Evolutionary conservation across 2,113 vertebrate genomes (phyloP).

Genomic region (Toxostoma redivivum): DNA sequence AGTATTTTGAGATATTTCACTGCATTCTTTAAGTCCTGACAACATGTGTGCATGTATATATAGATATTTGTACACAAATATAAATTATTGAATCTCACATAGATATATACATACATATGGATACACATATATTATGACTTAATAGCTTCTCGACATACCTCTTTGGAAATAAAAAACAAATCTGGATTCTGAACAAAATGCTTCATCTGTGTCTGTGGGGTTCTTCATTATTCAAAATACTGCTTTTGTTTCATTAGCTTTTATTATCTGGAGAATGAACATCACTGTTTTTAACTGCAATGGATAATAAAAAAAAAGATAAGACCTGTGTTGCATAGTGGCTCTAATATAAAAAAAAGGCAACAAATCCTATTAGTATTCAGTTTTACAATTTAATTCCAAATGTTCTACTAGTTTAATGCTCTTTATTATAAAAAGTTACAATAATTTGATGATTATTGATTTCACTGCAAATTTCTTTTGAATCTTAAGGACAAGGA

Average conservation of each 20-base stretch:
- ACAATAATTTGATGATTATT: not conserved
- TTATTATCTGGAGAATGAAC: not conserved
- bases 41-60: not conserved
- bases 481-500: not conserved
- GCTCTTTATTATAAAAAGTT: not conserved
- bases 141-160: not conserved
- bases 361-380: not conserved
- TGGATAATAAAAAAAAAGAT: not conserved
- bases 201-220: not conserved
- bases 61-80: not conserved
- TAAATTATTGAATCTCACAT: not conserved
- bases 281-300: not conserved
- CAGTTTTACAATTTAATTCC: not conserved
- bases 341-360: not conserved
- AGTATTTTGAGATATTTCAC: not conserved
- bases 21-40: not conserved
- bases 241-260: not conserved
- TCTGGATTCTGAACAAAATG: not conserved
- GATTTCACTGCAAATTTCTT: not conserved
- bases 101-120: not conserved
- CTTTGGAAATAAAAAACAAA: not conserved
- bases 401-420: not conserved
- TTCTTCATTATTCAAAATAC: not conserved
- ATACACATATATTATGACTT: not conserved
- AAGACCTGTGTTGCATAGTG: not conserved